Evolutionary conservation across 2,888 invertebrate genomes (phyloP), one percentile per base, ranked within the genome.

Genomic region (Frankliniella intonsa): DNA sequence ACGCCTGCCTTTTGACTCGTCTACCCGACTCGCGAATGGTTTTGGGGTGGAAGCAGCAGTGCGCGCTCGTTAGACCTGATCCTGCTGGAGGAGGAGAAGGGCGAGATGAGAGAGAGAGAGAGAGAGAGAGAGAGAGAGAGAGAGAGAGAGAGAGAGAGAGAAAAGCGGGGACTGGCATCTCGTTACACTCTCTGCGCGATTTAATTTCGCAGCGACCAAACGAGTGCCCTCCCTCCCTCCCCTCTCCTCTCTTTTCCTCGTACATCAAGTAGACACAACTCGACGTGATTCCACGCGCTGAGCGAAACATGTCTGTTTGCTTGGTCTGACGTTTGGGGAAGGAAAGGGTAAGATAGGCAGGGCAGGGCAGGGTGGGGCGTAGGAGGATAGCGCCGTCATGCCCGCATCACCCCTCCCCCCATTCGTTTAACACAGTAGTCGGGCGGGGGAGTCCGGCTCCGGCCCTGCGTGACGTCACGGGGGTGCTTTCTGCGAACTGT

Each of bases 301-400:
- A 14, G 55, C 55, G 25, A 9, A 76, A 76, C 69, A 76, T 76
- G 69, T 76, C 69, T 76, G 69, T 76, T 76, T 76, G 69, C 22
- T 76, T 76, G 22, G 69, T 10, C 69, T 69, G 69, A 69, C 55
- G 55, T 19, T 55, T 55, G 55, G 55, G 55, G 14, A 14, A 55
- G 12, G 55, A 19, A 55, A 19, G 14, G 14, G 55, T 14, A 55
- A 19, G 14, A 55, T 14, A 12, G 1, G 55, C 5, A 0, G 14
- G 55, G 10, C 17, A 12, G 55, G 55, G 14, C 55, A 12, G 17
- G n/a, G n/a, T n/a, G n/a, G n/a, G n/a, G n/a, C n/a, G n/a, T n/a
- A n/a, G n/a, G n/a, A 38, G 38, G 38, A 5, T 38, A 38, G 38
- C 2, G 38, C 38, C 38, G 38, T 5, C 38, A n/a, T n/a, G n/a